Evolutionary conservation across 2,113 vertebrate genomes (phyloP), one percentile per base, ranked within the genome.

Genomic region (Poeciliopsis prolifica): DNA sequence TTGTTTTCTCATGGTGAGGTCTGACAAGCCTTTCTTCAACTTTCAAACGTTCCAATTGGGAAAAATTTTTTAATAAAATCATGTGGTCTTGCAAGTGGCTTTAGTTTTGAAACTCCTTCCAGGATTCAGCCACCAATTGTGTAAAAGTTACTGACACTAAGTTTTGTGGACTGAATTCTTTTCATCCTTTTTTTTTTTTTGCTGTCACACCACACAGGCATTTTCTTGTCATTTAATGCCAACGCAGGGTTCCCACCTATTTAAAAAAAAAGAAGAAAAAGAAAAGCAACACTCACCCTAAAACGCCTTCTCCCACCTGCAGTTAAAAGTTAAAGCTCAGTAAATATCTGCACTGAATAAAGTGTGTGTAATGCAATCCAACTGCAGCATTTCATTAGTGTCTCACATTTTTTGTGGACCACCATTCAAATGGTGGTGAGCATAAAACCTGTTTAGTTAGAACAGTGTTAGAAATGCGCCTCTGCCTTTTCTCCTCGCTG

Each of bases 41-140:
- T 87, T 48, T 75, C 1, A 81, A 78, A 83, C 35, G 28, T 66
- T 83, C 78, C 61, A 66, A 64, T 22, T 51, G 33, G 2, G n/a
- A 76, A 79, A 2, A 51, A 29, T 29, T 2, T 35, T 29, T 2
- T 35, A 64, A 26, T 13, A 31, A 17, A 5, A 68, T 68, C 76
- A 9, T 60, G 60, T 69, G 35, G 72, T 81, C 44, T 71, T 22
- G 11, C 60, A 67, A 72, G 44, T 71, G 17, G 44, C 35, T 72
- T 62, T 68, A 61, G 54, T 76, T 64, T 51, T 60, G 28, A 17
- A 51, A 5, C 17, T 11, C 40, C 9, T 60, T 61, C 60, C 13
- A 63, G 51, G 29, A 31, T 19, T 70, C 44, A 28, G 58, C 74
- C 62, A 14, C 76, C 62, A 68, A n/a, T n/a, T 12, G 66, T 63